Conservation (phyloP, 1,140 invertebrate genomes). For the Temnothorax longispinosus region DNA sequence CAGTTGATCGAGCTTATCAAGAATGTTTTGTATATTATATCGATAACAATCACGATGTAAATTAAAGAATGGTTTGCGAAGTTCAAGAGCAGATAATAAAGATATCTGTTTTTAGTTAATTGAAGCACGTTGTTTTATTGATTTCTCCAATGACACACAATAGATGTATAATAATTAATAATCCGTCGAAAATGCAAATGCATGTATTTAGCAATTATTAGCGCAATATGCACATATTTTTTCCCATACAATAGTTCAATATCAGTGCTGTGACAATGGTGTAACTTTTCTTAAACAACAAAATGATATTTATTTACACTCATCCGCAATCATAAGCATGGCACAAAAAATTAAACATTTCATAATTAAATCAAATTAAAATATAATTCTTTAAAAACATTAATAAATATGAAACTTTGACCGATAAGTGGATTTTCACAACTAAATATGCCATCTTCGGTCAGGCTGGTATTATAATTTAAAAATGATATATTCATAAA, state of each 20-base stretch:
- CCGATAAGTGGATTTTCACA: too few relatives aligned
- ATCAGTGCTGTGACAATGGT: not conserved
- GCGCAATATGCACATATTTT: not conserved
- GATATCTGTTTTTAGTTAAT: slow-evolving; percentile 39
- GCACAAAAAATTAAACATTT: not conserved
- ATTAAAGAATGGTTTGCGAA: slow-evolving; percentile 21
- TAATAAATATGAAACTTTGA: too few relatives aligned
- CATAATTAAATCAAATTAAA: not conserved
- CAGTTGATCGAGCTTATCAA: not conserved
- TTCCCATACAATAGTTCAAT: not conserved
- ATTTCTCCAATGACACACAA: not conserved
- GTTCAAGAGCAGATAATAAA: slow-evolving; percentile 41
- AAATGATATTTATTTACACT: not conserved
- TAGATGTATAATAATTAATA: not conserved
- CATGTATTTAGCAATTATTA: too few relatives aligned
- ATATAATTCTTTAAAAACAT: not conserved
- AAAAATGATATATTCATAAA: too few relatives aligned
- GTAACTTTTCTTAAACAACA: not conserved
- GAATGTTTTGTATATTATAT: slow-evolving; percentile 24
- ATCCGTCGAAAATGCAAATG: not conserved
- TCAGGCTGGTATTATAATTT: too few relatives aligned
- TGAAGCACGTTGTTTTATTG: not conserved
- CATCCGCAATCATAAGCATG: not conserved
- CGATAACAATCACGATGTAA: slow-evolving; percentile 33
- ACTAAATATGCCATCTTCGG: too few relatives aligned